A percentile compares a stretch with the other conserved stretches of the same genome.
These are phyloP conservation scores for Dolichotis patagonum DNA, from an alignment of 2,113 vertebrate species.

Conservation along the genomic window DNA sequence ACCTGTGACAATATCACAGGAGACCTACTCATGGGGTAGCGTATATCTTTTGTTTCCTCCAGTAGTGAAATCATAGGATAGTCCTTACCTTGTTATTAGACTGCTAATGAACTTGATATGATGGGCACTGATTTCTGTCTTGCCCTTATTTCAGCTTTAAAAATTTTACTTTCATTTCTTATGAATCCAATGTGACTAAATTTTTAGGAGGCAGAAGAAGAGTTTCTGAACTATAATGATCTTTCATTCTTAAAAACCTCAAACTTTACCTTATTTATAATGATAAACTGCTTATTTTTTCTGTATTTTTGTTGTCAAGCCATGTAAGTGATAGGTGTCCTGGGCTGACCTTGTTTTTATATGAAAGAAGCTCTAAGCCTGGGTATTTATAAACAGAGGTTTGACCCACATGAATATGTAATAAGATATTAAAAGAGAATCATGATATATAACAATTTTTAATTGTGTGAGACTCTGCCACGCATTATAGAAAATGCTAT, in stretches of 20 bases:
- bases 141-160: background rate
- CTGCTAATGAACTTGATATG: background rate
- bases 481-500: background rate
- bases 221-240: background rate
- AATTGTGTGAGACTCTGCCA: background rate
- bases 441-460: background rate
- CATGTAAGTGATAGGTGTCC: background rate
- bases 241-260: slow-evolving; percentile 20
- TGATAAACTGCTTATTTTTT: background rate
- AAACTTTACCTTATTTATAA: slow-evolving; percentile 15
- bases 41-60: slow-evolving; percentile 48
- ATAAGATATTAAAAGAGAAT: background rate
- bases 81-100: slow-evolving; percentile 5
- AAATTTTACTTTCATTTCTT: slow-evolving; percentile 26
- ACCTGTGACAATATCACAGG: slow-evolving; percentile 13
- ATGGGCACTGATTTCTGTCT: slow-evolving; percentile 24
- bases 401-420: background rate
- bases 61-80: slow-evolving; percentile 49
- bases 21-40: slow-evolving; percentile 18
- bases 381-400: slow-evolving; percentile 17
- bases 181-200: background rate
- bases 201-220: background rate
- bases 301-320: background rate
- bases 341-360: background rate
- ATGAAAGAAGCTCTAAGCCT: background rate